Base-by-base conservation (phyloP, 23 tunicate species). In the Oikopleura vanhoeffeni region DNA sequence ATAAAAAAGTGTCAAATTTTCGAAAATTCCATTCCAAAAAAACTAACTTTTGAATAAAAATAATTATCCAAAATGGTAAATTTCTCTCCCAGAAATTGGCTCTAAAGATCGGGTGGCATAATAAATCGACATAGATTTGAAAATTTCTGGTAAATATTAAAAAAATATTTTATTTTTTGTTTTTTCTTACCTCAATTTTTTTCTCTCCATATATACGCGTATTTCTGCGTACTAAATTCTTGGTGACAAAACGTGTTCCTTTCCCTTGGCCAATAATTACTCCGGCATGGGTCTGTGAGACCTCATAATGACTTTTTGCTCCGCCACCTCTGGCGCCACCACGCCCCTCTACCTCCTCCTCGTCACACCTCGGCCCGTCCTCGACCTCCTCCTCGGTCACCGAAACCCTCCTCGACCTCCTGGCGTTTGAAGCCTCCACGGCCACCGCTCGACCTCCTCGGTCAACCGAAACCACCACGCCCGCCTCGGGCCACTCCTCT, bases 121-220 rank as follows among this genome's bases (percentile, higher is more conserved):
- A n/a, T n/a, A n/a, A n/a, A n/a, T n/a, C n/a, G n/a, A n/a, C n/a
- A n/a, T n/a, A n/a, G n/a, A n/a, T n/a, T n/a, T n/a, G n/a, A n/a
- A n/a, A n/a, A n/a, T n/a, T n/a, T n/a, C n/a, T n/a, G n/a, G n/a
- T n/a, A n/a, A 0, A 30, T 40, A 27, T 39, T 84, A 39, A n/a
- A n/a, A n/a, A n/a, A n/a, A n/a, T n/a, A n/a, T n/a, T n/a, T n/a
- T n/a, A n/a, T n/a, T n/a, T n/a, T n/a, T n/a, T n/a, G 76, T 67
- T 67, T 40, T 88, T 93, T 82, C 90, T 93, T 67, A 93, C 95
- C 90, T 93, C 98, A 41, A 93, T 85, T 83, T 93, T 93, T 86
- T 93, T 93, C 84, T 93, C 98, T 2, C 98, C 98, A 85, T 93
- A 93, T 30, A 93, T 94, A 27, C n/a, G n/a, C n/a, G 91, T 88